Base-by-base conservation (phyloP, 2,888 invertebrate genomes). In the Drosophila paramelanica region DNA sequence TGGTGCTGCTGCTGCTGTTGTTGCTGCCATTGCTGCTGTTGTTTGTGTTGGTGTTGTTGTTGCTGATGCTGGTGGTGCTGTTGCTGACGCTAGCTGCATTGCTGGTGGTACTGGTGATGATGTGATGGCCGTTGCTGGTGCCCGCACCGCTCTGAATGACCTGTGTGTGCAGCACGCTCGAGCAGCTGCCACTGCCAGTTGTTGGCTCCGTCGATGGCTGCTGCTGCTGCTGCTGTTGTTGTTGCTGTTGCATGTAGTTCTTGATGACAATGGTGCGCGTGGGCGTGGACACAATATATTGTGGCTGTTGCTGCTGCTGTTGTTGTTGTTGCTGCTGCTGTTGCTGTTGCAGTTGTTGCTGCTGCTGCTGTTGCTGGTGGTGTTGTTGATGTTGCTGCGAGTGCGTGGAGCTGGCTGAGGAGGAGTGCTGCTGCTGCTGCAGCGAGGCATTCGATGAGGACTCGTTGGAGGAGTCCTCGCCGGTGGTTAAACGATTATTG, bases 221-320 rank as follows among this genome's bases (percentile, higher is more conserved):
- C 27, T 65, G 74, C 46, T 79, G 67, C 20, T 91, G 73, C 88
- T 91, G 73, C 88, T 90, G 53, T 86, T 89, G 76, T 90, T 86
- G 77, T 17, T 79, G 84, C 62, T 89, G 90, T 70, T 90, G 90
- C 89, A 91, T 84, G 61, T 91, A 92, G 68, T 91, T 92, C 70
- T 92, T 91, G 46, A 92, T 90, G 77, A 91, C 91, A 83, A 92
- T 88, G 49, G 87, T 88, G 69, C 91, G 89, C 38, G 91, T 85
- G 42, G 89, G 90, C 65, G 90, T 83, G 39, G 76, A 74, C 6
- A 81, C 83, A 25, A 90, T 56, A 64, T 89, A 78, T 69, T 85
- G 73, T 10, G 78, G 81, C 31, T 78, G 47, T 6, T 47, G 53
- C 43, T 90, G 77, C 88, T 91, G 77, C 81, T 91, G 59, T 82